Evolutionary conservation across 2,113 vertebrate species (phyloP).

Genomic region (Chlorodrepanis virens): DNA sequence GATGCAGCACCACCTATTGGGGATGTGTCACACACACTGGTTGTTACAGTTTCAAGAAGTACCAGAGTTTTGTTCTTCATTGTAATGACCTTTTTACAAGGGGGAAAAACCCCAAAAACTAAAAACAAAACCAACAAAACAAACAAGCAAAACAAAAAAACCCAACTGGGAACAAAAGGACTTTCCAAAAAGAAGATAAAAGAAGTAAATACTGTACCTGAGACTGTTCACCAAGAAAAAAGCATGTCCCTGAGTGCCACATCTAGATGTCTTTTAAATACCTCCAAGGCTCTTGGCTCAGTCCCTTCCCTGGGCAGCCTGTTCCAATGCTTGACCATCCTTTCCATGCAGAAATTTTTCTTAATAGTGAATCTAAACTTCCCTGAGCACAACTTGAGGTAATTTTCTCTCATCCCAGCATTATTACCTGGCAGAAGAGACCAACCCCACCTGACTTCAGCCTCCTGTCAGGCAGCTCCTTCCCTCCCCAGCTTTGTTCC

Average conservation of each 20-base stretch:
- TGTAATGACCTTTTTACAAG: neutral
- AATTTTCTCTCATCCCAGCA: neutral
- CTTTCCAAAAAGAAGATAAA: neutral
- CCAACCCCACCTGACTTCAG: rapidly evolving
- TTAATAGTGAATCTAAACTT: neutral
- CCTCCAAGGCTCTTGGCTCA: neutral
- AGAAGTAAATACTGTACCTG: neutral
- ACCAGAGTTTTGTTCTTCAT: neutral
- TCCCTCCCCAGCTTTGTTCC: neutral
- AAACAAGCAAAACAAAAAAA: neutral
- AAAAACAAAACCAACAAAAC: neutral
- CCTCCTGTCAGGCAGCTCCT: neutral
- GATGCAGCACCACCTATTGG: constrained; percentile 60
- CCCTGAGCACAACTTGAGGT: neutral
- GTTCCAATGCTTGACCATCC: neutral
- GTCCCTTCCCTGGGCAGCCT: neutral
- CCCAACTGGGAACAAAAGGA: neutral
- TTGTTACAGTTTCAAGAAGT: neutral
- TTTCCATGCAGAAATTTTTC: neutral
- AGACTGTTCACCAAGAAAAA: neutral
- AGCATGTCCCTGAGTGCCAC: neutral
- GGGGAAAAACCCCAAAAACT: neutral
- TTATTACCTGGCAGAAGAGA: neutral
- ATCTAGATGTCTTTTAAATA: neutral
- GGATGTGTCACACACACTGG: neutral